Base-by-base conservation (phyloP, 1,140 invertebrate genomes). In the Myzus persicae region DNA sequence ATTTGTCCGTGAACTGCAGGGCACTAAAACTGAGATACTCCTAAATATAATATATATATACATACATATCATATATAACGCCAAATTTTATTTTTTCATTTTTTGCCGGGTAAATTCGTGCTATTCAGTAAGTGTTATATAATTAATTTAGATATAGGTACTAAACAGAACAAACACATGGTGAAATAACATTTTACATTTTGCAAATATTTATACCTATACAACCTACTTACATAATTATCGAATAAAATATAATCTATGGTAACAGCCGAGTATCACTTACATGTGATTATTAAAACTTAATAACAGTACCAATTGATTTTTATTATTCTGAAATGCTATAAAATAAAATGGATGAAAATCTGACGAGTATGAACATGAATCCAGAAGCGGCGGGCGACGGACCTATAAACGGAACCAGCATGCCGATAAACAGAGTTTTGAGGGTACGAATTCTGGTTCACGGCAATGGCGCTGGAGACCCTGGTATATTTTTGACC, bases 401-500 rank as follows among this genome's bases (percentile, higher is more conserved):
- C 36, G 89, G 89, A 7, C 36, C 48, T 1, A 40, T 67, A 3
- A 90, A 90, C 22, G 89, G 89, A 38, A 59, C 36, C 0, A 48
- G 54, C 40, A 91, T 67, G 54, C 90, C 54, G 14, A 46, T n/a
- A 18, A n/a, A 44, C 54, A 76, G 31, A 20, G 26, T 76, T 46
- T 42, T 40, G 26, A 38, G 40, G 18, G 8, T 91, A 48, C 54
- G 26, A 31, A 91, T n/a, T 76, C 38, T 91, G 40, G 42, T 91
- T 11, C n/a, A 31, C 26, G 90, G 54, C 20, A 36, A 91, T 26
- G 90, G 90, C 36, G 90, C 38, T n/a, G 90, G 90, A 40, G 90
- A 91, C 4, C 20, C 46, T 48, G 87, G 87, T 40, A 26, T 40
- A 40, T 48, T 5, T 8, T 38, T 38, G 36, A 14, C n/a, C 7